A percentile compares a stretch with the other conserved stretches of the same genome.
Conservation (phyloP, 1,140 invertebrate species). For the Panonychus citri region DNA sequence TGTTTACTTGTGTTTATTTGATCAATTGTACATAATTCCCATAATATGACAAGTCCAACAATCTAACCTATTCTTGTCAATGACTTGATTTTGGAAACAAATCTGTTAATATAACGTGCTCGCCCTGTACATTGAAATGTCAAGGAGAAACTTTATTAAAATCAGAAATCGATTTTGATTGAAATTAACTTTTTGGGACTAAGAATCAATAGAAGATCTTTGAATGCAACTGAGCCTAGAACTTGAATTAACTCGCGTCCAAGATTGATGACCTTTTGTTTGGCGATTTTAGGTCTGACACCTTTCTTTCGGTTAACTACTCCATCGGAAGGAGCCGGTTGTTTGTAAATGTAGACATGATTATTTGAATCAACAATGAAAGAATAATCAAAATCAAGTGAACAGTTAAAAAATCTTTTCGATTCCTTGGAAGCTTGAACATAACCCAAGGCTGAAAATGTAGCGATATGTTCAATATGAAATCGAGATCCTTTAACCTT, state of each 20-base stretch:
- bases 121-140: no score
- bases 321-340: neutral
- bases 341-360: neutral
- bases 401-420: neutral
- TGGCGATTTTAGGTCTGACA: neutral
- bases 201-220: neutral
- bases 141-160: no score
- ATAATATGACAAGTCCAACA: no score
- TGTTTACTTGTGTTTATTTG: no score
- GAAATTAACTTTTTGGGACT: neutral
- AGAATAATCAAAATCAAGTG: neutral
- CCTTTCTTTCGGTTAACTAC: neutral
- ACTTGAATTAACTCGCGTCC: neutral
- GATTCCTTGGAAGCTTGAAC: neutral
- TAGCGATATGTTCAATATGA: neutral
- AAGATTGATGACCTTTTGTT: neutral
- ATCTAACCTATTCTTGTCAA: no score
- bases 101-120: no score
- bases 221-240: neutral
- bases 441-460: neutral
- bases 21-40: no score
- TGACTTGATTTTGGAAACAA: no score
- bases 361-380: neutral
- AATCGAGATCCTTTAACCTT: neutral
- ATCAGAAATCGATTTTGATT: neutral